These are phyloP conservation scores for Nothocercus julius DNA, from an alignment of 2,113 vertebrate species.

Conservation along the genomic window DNA sequence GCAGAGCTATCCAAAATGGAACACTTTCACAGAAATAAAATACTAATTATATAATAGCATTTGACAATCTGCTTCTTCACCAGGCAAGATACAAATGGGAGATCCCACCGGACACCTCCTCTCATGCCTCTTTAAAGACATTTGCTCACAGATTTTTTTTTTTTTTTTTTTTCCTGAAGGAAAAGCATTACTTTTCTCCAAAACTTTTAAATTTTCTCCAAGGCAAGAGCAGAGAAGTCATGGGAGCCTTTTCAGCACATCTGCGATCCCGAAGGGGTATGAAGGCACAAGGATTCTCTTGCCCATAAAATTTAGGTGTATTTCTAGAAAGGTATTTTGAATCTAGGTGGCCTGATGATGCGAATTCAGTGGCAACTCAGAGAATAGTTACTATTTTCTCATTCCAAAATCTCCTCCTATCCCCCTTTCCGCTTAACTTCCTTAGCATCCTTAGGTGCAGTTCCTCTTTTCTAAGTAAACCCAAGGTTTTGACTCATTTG, in stretches of 20 bases:
- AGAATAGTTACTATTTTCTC: neutral
- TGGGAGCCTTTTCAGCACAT: rapidly evolving
- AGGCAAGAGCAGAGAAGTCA: neutral
- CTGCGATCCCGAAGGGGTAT: neutral
- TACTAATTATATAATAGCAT: neutral
- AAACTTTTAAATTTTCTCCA: neutral
- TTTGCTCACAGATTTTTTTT: neutral
- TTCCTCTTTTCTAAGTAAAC: neutral
- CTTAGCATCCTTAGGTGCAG: neutral
- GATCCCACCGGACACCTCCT: neutral
- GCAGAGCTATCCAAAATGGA: neutral
- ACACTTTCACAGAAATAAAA: neutral
- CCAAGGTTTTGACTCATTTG: neutral
- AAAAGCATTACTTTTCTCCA: neutral
- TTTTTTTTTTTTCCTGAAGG: neutral
- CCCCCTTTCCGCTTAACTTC: rapidly evolving
- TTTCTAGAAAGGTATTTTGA: neutral
- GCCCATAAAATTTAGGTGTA: neutral
- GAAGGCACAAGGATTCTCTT: neutral
- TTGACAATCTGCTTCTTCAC: neutral
- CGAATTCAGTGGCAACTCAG: neutral
- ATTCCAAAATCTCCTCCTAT: neutral
- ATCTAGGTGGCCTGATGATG: neutral
- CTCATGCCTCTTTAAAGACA: rapidly evolving
- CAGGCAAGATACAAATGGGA: neutral